Conservation (phyloP, 2,113 vertebrate species). For the Istiophorus platypterus region DNA sequence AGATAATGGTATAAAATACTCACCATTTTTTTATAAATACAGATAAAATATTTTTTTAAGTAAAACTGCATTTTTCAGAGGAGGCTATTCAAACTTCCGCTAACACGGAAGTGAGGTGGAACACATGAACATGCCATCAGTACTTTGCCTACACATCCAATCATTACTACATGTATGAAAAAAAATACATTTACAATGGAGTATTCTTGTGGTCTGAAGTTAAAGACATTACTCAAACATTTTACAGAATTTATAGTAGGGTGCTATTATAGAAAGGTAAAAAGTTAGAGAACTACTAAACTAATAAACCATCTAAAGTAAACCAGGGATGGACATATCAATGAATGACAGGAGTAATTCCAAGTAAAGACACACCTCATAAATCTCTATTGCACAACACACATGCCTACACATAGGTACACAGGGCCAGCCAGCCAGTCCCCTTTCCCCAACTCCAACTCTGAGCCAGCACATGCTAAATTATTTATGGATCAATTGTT, state of each 20-base stretch:
- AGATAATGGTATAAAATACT: neutral
- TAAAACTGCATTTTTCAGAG: neutral
- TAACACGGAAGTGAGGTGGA: neutral
- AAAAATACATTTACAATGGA: neutral
- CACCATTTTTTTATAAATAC: neutral
- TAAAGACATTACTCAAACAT: neutral
- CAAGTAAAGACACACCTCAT: conserved; percentile 69
- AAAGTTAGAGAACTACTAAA: neutral
- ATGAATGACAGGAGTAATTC: conserved; percentile 63
- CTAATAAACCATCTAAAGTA: conserved; percentile 6
- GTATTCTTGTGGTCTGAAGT: neutral
- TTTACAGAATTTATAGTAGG: neutral
- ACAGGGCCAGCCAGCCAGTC: conserved; percentile 25
- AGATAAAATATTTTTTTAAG: neutral
- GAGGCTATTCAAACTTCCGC: conserved; percentile 1
- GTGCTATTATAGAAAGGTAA: neutral
- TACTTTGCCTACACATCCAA: neutral
- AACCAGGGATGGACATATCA: conserved; percentile 9
- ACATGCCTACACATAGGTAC: conserved; percentile 17
- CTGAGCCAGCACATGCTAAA: conserved; percentile 68
- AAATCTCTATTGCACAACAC: conserved; percentile 64
- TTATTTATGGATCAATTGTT: conserved; percentile 80
- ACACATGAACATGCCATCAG: neutral
- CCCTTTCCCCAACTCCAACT: conserved; percentile 37
- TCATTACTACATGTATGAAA: neutral